Base-by-base conservation (phyloP, 2,113 vertebrate species). In the Drymodes brunneopygia region DNA sequence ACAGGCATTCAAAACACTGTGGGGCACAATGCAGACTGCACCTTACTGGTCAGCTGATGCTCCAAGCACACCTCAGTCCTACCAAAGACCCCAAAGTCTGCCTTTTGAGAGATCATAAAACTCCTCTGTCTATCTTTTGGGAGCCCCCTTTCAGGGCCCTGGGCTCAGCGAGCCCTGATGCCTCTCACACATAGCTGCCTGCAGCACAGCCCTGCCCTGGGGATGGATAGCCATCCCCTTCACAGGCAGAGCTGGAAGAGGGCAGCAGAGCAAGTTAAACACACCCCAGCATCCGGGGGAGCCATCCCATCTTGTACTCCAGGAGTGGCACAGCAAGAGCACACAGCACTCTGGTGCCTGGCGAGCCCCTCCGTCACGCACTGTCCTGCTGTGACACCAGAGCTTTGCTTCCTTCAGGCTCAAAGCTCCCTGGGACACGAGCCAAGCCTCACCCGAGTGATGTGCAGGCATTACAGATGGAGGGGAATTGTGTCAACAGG, bases 261-360 rank as follows among this genome's bases (percentile, higher is more conserved):
- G 10, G 14, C 60, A 84, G 38, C 23, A 31, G 21, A 38, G 12
- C 47, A 84, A 61, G 16, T 80, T 35, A 56, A 85, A 86, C 1
- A 3, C 40, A 48, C 3, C 4, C 31, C n/a, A 42, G 15, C 44
- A n/a, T 5, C 18, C 18, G 0, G 2, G 21, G 24, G 6, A 90
- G 20, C 40, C 6, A 0, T 47, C 40, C 45, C 17, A 7, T 42
- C 12, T 75, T 24, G 20, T 54, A 27, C 47, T 42, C 50, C 57
- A n/a, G 35, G 29, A 90, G 27, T 1, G 3, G 56, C 64, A 72
- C 3, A 2, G 66, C 25, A 71, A n/a, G 27, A 47, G 13, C 3
- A 60, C 0, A 0, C 58, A 77, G 36, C 66, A 47, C 65, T 33
- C 1, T 0, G 9, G 38, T 58, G 73, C 61, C 47, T 31, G 19